These are phyloP conservation scores for Andricus quercusramuli DNA, from an alignment of 2,888 invertebrate genomes.

Conservation along the genomic window DNA sequence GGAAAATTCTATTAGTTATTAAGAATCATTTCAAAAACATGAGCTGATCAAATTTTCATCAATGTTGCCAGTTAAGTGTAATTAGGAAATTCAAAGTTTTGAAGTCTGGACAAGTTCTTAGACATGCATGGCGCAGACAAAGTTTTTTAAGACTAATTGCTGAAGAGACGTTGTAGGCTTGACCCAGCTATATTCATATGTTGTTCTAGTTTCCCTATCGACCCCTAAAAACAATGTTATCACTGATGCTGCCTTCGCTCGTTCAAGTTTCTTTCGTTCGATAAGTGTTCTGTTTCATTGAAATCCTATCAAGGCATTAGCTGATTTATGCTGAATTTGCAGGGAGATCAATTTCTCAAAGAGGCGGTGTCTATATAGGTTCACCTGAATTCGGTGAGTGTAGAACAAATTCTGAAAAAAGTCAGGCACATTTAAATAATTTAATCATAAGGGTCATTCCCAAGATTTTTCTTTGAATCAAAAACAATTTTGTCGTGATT, in stretches of 20 bases:
- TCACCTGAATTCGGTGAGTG: too few species aligned
- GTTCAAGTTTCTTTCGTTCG: constrained; percentile 11
- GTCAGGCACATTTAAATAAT: background rate
- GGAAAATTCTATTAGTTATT: background rate
- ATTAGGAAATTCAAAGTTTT: background rate
- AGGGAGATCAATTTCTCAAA: background rate
- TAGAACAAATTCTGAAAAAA: background rate
- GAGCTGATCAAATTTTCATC: too few species aligned
- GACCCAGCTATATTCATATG: constrained; percentile 6
- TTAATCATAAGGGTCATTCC: background rate
- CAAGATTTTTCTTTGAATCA: background rate
- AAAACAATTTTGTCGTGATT: too few species aligned
- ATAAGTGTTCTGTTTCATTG: constrained; percentile 19
- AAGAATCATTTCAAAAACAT: background rate
- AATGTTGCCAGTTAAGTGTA: background rate
- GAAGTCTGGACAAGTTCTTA: background rate
- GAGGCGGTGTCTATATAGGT: background rate
- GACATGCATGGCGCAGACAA: constrained; percentile 17
- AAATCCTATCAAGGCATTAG: constrained; percentile 41
- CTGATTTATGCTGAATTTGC: background rate
- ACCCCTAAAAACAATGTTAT: constrained; percentile 35
- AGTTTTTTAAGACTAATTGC: constrained; percentile 29
- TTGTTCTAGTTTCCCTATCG: constrained; percentile 59
- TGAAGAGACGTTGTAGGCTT: background rate
- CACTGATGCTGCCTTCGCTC: constrained; percentile 38